A percentile compares a stretch with the other conserved stretches of the same genome.
Evolutionary conservation across 2,113 vertebrate species (phyloP).

Genomic region (Gopherus evgoodei): DNA sequence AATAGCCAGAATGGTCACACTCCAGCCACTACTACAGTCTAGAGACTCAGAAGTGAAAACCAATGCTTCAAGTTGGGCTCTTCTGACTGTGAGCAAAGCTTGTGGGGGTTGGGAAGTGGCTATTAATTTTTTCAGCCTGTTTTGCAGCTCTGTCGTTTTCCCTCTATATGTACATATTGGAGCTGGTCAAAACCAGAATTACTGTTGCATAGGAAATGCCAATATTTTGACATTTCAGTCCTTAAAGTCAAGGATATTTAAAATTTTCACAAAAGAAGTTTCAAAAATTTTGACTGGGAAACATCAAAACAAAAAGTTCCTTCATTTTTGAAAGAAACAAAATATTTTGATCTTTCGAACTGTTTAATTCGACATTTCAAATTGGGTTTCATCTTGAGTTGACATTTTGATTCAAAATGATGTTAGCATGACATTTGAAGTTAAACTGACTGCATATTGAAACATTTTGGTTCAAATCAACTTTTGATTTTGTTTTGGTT

Average conservation of each 20-base stretch:
- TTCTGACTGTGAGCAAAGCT: background rate
- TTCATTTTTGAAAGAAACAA: background rate
- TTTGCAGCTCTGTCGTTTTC: background rate
- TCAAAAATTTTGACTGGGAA: rapidly evolving
- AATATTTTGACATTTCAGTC: background rate
- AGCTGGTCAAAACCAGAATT: background rate
- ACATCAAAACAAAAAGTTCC: background rate
- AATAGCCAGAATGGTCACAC: background rate
- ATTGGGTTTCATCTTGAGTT: background rate
- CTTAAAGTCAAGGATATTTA: background rate
- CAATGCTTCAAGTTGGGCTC: background rate
- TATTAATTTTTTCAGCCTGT: background rate
- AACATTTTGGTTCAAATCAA: constrained; percentile 9
- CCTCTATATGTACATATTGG: rapidly evolving
- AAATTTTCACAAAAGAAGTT: background rate
- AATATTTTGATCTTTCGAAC: background rate
- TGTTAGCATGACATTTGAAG: constrained; percentile 19
- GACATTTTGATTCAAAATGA: background rate
- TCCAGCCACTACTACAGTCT: background rate
- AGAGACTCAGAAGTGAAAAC: background rate
- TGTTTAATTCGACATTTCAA: background rate
- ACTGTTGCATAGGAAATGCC: rapidly evolving
- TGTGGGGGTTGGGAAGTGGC: background rate
- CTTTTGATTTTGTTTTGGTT: background rate
- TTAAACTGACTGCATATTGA: constrained; percentile 16